These are phyloP conservation scores for Tinamus major DNA, from an alignment of 2,797 vertebrate genomes.

Conservation along the genomic window DNA sequence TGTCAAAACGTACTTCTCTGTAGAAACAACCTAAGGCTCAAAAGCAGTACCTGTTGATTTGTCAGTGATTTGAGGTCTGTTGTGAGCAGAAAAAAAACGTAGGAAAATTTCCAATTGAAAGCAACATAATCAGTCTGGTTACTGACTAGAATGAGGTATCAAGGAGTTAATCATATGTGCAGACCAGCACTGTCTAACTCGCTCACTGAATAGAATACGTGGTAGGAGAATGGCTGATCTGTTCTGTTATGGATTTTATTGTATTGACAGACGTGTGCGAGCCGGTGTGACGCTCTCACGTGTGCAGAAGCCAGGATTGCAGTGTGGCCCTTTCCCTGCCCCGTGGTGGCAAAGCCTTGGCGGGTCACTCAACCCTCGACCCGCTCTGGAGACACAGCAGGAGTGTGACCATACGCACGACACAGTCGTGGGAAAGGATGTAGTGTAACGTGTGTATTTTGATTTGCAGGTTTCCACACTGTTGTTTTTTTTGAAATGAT, in stretches of 20 bases:
- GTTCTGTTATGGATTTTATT: not conserved
- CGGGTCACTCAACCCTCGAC: not conserved
- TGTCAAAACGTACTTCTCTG: not conserved
- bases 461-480: constrained; percentile 53
- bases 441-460: not conserved
- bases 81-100: not conserved
- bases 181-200: not conserved
- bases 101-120: not conserved
- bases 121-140: not conserved
- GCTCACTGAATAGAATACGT: not conserved
- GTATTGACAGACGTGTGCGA: not conserved
- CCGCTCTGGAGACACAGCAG: rapidly evolving
- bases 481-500: constrained; percentile 79
- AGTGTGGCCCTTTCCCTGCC: not conserved
- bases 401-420: not conserved
- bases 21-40: not conserved
- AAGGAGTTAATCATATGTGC: not conserved
- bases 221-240: not conserved
- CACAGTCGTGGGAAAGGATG: not conserved
- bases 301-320: not conserved
- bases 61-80: not conserved
- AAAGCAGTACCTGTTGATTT: not conserved
- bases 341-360: not conserved
- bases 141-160: not conserved
- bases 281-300: not conserved